Percentiles rank a stretch among this genome's conserved stretches.
These are phyloP conservation scores for Elymnias hypermnestra DNA, from an alignment of 1,140 invertebrate genomes.

Conservation along the genomic window DNA sequence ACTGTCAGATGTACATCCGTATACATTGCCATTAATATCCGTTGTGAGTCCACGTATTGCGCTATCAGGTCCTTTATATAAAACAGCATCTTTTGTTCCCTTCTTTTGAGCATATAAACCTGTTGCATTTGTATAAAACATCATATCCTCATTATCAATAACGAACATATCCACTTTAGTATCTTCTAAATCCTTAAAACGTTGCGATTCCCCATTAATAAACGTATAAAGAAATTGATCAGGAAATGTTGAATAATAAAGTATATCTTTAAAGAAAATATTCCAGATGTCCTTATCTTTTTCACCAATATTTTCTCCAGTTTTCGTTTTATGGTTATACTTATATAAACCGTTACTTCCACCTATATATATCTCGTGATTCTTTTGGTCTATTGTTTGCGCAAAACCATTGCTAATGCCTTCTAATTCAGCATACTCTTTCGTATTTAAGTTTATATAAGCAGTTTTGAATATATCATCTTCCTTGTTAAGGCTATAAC, in stretches of 20 bases:
- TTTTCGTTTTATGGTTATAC: conserved; percentile 36
- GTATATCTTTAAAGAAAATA: conserved; percentile 43
- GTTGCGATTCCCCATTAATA: conserved; percentile 29
- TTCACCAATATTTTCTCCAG: conserved; percentile 29
- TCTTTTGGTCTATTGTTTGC: conserved; percentile 45
- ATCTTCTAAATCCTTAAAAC: conserved; percentile 51
- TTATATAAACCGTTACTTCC: conserved; percentile 51
- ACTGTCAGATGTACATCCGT: conserved; percentile 40
- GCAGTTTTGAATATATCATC: conserved; percentile 41
- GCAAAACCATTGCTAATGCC: conserved; percentile 48
- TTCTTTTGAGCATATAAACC: conserved; percentile 49
- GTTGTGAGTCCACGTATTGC: conserved; percentile 38
- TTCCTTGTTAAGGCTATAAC: conserved; percentile 35
- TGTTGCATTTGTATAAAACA: conserved; percentile 46
- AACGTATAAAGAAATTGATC: conserved; percentile 45
- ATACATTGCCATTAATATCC: conserved; percentile 39
- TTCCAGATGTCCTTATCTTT: conserved; percentile 40
- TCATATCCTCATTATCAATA: conserved; percentile 43
- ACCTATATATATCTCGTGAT: conserved; percentile 45
- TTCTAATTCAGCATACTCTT: conserved; percentile 37
- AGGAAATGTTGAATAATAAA: conserved; percentile 50
- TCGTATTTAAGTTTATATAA: conserved; percentile 45
- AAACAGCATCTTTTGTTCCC: conserved; percentile 36
- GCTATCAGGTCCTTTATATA: conserved; percentile 27
- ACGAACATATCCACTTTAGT: conserved; percentile 51